A percentile compares a stretch with the other conserved stretches of the same genome.
Evolutionary conservation across 2,797 vertebrate species (phyloP).

Genomic region (Anas georgica): DNA sequence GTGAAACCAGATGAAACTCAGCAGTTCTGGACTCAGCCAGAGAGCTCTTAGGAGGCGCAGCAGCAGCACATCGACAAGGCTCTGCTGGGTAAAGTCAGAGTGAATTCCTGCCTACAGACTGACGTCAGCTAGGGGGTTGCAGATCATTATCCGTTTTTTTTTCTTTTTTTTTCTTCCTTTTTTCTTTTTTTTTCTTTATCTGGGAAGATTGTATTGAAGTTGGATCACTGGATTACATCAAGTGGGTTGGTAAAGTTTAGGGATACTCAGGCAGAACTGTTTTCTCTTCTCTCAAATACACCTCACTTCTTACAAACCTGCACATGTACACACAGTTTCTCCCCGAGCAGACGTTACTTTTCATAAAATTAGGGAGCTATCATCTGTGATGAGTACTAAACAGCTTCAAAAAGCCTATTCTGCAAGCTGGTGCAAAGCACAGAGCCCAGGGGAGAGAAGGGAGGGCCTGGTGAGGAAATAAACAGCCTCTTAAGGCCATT

Average conservation of each 20-base stretch:
- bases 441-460: background rate
- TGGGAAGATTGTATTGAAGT: background rate
- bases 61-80: background rate
- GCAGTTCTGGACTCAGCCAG: background rate
- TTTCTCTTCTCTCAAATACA: background rate
- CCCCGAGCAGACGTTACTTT: conserved; percentile 36
- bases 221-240: background rate
- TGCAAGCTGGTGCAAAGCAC: background rate
- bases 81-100: background rate
- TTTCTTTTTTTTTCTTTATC: background rate
- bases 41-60: background rate
- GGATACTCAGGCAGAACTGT: background rate
- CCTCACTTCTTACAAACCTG: background rate
- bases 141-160: background rate
- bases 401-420: background rate
- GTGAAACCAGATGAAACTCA: background rate
- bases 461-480: background rate
- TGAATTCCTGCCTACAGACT: background rate
- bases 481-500: background rate
- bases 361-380: conserved; percentile 19
- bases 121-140: background rate
- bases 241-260: background rate
- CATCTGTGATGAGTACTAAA: conserved; percentile 21
- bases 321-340: background rate
- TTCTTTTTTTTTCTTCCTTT: background rate